Percentiles rank a stretch among this genome's conserved stretches.
Conservation (phyloP, 2,797 vertebrate species). For the Odontamblyopus lacepedii region DNA sequence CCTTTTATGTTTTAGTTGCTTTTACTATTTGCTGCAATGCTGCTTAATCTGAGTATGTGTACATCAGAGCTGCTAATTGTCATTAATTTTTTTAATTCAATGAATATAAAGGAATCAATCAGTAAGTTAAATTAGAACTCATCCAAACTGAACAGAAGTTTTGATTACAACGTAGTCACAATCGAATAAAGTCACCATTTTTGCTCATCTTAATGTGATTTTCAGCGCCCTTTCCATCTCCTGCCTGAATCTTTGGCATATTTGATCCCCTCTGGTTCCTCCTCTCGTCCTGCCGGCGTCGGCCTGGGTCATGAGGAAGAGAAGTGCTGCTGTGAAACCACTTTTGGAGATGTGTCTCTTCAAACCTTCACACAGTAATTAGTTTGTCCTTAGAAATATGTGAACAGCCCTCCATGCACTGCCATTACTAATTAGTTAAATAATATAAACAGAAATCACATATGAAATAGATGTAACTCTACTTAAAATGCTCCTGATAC, state of each 20-base stretch:
- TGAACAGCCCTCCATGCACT: conserved; percentile 7
- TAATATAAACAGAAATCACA: conserved; percentile 30
- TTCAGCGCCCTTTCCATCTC: conserved; percentile 10
- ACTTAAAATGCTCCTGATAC: conserved; percentile 36
- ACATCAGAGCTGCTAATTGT: too few species aligned
- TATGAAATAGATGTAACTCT: conserved; percentile 28
- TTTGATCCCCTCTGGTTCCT: conserved; percentile 25
- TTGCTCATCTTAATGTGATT: conserved; percentile 3
- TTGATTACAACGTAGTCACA: not conserved
- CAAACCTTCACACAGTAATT: conserved; percentile 32
- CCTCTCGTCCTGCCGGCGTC: conserved; percentile 25
- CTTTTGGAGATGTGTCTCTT: conserved; percentile 20
- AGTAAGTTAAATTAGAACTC: not conserved
- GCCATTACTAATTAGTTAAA: conserved; percentile 45
- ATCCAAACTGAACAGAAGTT: not conserved
- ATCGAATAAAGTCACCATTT: not conserved
- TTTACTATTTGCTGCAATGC: too few species aligned
- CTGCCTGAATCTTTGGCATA: conserved; percentile 16
- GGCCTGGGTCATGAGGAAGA: conserved; percentile 32
- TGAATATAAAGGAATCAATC: too few species aligned
- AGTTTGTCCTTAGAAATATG: conserved; percentile 40
- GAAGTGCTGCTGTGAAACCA: conserved; percentile 33
- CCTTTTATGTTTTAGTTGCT: not conserved
- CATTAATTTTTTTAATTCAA: too few species aligned
- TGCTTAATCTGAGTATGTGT: too few species aligned